Evolutionary conservation across 2,888 invertebrate species (phyloP).

Genomic region (Taphrorychus bicolor): DNA sequence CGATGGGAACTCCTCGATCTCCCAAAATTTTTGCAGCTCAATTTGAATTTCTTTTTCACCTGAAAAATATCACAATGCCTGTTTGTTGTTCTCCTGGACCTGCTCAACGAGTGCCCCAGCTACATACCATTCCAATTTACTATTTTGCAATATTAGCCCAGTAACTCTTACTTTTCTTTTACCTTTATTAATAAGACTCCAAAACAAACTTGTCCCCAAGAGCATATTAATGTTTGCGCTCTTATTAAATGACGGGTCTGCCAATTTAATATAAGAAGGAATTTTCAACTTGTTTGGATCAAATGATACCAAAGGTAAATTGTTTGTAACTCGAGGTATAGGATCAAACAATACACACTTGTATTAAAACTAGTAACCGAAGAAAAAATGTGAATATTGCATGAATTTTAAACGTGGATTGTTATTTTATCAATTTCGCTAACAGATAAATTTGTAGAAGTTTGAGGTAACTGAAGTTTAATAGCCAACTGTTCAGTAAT

Average conservation of each 20-base stretch:
- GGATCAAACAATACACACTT: background rate
- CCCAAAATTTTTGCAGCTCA: no score
- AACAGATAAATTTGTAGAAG: background rate
- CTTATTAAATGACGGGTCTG: slow-evolving; percentile 42
- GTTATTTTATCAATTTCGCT: background rate
- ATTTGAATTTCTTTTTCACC: no score
- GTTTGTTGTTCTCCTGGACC: no score
- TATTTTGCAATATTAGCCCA: no score
- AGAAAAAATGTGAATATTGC: background rate
- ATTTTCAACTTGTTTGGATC: background rate
- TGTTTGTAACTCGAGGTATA: background rate
- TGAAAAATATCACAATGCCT: no score
- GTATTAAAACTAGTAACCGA: background rate
- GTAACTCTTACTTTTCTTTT: no score
- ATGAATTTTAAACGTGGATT: background rate
- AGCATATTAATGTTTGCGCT: slow-evolving; percentile 45
- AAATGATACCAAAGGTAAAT: background rate
- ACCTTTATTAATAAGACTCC: background rate
- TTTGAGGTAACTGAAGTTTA: background rate
- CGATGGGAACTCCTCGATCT: no score
- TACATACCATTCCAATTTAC: no score
- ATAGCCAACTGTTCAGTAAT: background rate
- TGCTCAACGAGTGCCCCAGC: no score
- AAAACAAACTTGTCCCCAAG: background rate
- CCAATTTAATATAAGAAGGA: slow-evolving; percentile 12